phyloP scores from a whole-genome alignment of 2,888 invertebrate species.

The Nomada fabriciana region DNA sequence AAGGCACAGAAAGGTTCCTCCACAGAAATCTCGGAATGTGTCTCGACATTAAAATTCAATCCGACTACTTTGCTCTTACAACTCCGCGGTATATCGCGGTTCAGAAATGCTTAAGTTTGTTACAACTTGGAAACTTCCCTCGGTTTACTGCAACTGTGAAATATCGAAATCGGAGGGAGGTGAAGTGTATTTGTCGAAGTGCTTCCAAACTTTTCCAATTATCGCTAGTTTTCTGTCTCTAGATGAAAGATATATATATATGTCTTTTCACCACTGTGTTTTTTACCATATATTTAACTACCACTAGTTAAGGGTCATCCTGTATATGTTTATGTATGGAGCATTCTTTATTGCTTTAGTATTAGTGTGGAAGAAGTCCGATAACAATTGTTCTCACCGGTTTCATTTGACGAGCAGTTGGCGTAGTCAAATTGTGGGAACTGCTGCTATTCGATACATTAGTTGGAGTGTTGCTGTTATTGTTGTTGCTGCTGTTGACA shows the following conservation, averaged over 20 bases:
- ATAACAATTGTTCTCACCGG: slow-evolving; percentile 71
- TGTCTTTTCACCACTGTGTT: not conserved
- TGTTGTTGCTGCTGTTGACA: slow-evolving; percentile 65
- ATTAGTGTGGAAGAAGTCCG: not conserved
- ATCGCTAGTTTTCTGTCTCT: too few relatives aligned
- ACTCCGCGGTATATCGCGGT: not conserved
- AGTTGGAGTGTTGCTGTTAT: slow-evolving; percentile 75
- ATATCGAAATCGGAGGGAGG: too few relatives aligned
- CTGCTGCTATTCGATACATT: slow-evolving; percentile 81
- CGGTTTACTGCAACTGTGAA: not conserved
- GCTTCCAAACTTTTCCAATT: not conserved
- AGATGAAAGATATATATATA: not conserved
- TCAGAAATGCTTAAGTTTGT: not conserved
- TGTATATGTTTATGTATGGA: too few relatives aligned
- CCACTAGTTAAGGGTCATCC: too few relatives aligned
- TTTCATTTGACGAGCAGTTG: slow-evolving; percentile 81
- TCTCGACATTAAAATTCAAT: not conserved
- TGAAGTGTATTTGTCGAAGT: not conserved
- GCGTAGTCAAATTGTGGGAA: slow-evolving; percentile 80
- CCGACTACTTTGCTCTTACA: not conserved
- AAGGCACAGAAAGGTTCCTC: too few relatives aligned
- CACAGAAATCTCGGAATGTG: not conserved
- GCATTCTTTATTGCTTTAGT: too few relatives aligned
- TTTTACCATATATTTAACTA: too few relatives aligned
- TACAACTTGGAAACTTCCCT: not conserved